Evolutionary conservation across 2,888 invertebrate genomes (phyloP).

Genomic region (Sussaba pulchella): DNA sequence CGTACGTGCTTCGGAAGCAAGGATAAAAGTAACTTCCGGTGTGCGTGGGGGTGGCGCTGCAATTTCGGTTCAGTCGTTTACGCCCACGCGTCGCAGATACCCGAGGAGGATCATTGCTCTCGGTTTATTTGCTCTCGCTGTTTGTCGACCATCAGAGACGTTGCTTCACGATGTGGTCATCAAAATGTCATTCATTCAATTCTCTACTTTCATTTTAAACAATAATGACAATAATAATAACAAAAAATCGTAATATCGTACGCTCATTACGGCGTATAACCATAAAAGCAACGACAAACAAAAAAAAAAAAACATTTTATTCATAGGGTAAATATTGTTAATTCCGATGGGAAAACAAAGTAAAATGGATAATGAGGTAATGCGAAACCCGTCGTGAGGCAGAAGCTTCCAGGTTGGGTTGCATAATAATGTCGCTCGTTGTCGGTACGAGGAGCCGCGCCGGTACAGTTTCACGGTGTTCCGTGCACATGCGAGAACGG

Average conservation of each 20-base stretch:
- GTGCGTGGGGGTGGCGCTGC: not conserved
- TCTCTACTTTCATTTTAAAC: no score
- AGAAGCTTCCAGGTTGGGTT: conserved; percentile 55
- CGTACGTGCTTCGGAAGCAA: conserved; percentile 38
- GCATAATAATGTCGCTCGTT: conserved; percentile 55
- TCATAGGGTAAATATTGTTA: no score
- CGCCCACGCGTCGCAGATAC: not conserved
- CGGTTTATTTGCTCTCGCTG: no score
- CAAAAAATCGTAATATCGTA: no score
- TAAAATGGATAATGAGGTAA: conserved; percentile 35
- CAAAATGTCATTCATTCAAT: no score
- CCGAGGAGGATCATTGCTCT: no score
- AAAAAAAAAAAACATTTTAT: no score
- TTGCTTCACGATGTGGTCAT: no score
- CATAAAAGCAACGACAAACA: no score
- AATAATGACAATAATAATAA: no score
- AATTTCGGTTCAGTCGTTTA: conserved; percentile 10
- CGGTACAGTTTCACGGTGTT: conserved; percentile 40
- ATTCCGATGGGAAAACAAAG: not conserved
- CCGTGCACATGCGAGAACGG: conserved; percentile 21
- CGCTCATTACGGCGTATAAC: no score
- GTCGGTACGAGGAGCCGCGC: not conserved
- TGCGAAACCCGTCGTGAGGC: conserved; percentile 39
- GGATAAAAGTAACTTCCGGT: conserved; percentile 52
- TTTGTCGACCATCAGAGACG: no score